Base-by-base conservation (phyloP, 2,888 invertebrate species). In the Lithophane semibrunnea region DNA sequence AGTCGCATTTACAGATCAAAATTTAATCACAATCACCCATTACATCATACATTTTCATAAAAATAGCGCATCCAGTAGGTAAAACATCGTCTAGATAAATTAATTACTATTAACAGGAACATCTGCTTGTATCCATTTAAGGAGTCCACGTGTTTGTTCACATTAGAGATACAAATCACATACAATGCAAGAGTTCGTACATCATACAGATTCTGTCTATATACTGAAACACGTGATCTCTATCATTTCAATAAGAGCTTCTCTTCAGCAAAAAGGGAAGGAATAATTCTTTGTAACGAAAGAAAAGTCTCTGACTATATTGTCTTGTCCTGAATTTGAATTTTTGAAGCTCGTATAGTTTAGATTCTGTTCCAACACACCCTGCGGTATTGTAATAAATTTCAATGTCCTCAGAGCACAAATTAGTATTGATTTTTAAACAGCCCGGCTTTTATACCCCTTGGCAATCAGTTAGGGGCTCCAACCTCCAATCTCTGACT, bases 91-190 rank as follows among this genome's bases (percentile, higher is more conserved):
- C 49, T 66, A 61, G 12, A 54, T 44, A 58, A 37, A 24, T 44
- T 7, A 64, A 60, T 82, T 37, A 42, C 54, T 67, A 70, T n/a
- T 29, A 61, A 29, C 24, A 69, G 13, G 61, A 37, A 13, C 8
- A 7, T 73, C 16, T 61, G 16, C 52, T 10, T 56, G 54, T 58
- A 60, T 24, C 84, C 83, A 18, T 81, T 72, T 61, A 83, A 52
- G 84, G 79, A 69, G 42, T 56, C 68, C 81, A 81, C 84, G 79
- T 81, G 81, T 13, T 65, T 49, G 8, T 56, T 16, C 3, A n/a
- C 60, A 65, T 77, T 77, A 72, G 0, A 42, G 3, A 72, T 21
- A 77, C 83, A 60, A 29, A 68, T 16, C 71, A 83, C 77, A 77
- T 61, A 58, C 21, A 69, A 13, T 16, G 47, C n/a, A 37, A 37